Evolutionary conservation across 2,888 invertebrate genomes (phyloP).

Genomic region (Resseliella maxima): DNA sequence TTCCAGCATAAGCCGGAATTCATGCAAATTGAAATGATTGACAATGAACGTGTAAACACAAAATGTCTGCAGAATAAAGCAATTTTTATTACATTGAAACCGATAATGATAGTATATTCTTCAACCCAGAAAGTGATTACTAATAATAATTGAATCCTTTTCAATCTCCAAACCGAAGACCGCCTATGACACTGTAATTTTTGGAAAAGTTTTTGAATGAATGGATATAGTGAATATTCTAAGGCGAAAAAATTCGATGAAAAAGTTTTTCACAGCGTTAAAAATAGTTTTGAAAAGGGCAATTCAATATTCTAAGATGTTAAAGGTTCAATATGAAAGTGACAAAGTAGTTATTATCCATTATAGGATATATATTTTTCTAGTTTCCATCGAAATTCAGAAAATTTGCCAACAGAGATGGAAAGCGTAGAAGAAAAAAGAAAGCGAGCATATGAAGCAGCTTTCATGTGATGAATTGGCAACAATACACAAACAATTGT

Average conservation of each 20-base stretch:
- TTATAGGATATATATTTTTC: not conserved
- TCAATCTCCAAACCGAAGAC: not conserved
- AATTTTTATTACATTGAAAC: not conserved
- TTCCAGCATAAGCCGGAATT: not conserved
- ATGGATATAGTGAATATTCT: not conserved
- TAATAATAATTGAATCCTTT: not conserved
- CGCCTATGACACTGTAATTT: constrained; percentile 36
- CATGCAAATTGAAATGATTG: constrained; percentile 42
- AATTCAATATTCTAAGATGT: not conserved
- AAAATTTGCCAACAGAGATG: not conserved
- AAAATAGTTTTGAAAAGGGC: not conserved
- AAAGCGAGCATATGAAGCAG: not conserved
- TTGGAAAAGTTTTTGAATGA: not conserved
- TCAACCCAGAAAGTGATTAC: constrained; percentile 23
- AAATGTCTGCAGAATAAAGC: not conserved
- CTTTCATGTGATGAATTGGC: constrained; percentile 46
- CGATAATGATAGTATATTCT: constrained; percentile 19
- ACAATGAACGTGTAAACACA: constrained; percentile 32
- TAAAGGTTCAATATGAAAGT: constrained; percentile 37
- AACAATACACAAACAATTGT: constrained; percentile 44
- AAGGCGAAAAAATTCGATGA: not conserved
- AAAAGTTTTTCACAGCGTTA: not conserved
- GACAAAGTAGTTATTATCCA: constrained; percentile 33
- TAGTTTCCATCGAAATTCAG: not conserved
- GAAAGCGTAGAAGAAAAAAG: not conserved